Percentiles rank a stretch among this genome's conserved stretches.
phyloP scores from a whole-genome alignment of 92 coral and sea anemone species.

The Scolanthus callimorphus region DNA sequence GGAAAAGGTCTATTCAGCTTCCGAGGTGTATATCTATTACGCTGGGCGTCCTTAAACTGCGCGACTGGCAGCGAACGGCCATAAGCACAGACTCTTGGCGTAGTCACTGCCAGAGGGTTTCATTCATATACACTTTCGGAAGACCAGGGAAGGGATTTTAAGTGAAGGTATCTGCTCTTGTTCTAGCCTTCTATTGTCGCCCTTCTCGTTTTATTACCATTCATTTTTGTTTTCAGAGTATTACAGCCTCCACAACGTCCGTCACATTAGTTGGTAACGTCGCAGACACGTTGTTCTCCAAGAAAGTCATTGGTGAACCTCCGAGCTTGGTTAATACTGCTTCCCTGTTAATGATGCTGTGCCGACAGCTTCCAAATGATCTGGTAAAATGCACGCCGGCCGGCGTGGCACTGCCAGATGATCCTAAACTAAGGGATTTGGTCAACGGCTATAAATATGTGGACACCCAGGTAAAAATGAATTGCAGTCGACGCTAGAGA shows the following conservation, averaged over 20 bases:
- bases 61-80: too few species aligned
- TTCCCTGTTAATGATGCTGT: slow-evolving; percentile 54
- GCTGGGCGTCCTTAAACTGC: too few species aligned
- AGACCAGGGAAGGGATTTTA: too few species aligned
- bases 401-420: slow-evolving; percentile 20
- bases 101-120: too few species aligned
- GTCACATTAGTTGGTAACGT: slow-evolving; percentile 51
- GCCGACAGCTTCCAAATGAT: slow-evolving; percentile 46
- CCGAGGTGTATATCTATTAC: too few species aligned
- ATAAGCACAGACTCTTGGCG: too few species aligned
- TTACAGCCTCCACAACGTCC: slow-evolving; percentile 10
- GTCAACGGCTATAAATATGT: slow-evolving; percentile 8
- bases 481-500: too few species aligned
- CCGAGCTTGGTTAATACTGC: slow-evolving; percentile 39
- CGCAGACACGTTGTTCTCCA: slow-evolving; percentile 46
- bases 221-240: background rate
- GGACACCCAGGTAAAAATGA: slow-evolving; percentile 64
- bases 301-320: slow-evolving; percentile 56
- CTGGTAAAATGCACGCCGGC: background rate
- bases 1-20: too few species aligned
- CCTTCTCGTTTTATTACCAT: too few species aligned
- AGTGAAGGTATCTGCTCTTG: too few species aligned
- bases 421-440: background rate
- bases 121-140: too few species aligned
- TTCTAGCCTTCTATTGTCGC: too few species aligned